Percentiles rank a stretch among this genome's conserved stretches.
phyloP scores from a whole-genome alignment of 2,797 vertebrate genomes.

The Micrastur ruficollis region DNA sequence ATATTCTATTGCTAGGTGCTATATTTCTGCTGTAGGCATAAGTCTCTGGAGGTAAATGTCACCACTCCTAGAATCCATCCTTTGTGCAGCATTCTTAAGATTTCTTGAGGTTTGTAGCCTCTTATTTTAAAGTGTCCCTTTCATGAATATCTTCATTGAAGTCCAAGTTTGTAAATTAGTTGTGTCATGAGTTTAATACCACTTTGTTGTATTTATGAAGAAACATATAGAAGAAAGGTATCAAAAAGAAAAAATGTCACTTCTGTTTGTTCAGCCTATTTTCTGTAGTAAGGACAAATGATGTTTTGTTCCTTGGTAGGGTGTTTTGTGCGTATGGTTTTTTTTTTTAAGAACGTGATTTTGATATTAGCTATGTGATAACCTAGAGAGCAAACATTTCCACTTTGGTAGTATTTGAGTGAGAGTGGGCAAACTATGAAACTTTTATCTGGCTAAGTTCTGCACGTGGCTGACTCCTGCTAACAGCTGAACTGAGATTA shows the following conservation, averaged over 20 bases:
- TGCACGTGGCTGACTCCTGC: background rate
- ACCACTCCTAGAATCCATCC: background rate
- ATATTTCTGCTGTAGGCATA: background rate
- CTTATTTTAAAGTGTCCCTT: background rate
- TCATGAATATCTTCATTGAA: background rate
- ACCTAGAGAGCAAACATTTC: background rate
- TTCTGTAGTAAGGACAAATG: background rate
- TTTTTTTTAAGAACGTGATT: background rate
- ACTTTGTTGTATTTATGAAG: background rate
- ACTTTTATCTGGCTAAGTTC: background rate
- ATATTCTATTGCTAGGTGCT: background rate
- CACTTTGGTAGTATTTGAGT: background rate
- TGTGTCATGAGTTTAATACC: background rate
- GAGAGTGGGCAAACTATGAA: background rate
- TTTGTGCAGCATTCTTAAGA: background rate
- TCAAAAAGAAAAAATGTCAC: background rate
- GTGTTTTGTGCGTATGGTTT: too few species aligned
- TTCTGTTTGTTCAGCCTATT: background rate
- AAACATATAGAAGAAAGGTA: background rate
- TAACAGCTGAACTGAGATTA: background rate
- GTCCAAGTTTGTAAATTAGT: background rate
- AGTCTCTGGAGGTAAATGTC: background rate
- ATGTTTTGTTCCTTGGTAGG: background rate
- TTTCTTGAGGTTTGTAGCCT: background rate
- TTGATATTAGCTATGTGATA: background rate